phyloP scores from a whole-genome alignment of 1,140 invertebrate genomes.

The Pomacea maculata region DNA sequence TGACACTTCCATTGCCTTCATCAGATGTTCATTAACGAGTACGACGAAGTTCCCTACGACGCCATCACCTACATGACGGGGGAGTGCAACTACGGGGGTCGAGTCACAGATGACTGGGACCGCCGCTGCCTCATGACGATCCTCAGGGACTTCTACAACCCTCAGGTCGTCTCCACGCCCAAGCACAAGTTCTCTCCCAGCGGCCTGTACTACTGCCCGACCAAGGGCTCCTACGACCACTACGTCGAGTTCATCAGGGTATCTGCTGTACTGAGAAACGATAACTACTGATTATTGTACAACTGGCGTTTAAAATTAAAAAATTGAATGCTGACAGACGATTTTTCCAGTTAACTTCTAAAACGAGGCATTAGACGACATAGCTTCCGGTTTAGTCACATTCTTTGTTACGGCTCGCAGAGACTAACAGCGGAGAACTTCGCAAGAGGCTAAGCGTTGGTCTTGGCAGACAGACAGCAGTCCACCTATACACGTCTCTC shows the following conservation, averaged over 20 bases:
- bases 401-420: no score
- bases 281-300: no score
- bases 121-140: conserved; percentile 62
- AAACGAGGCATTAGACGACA: no score
- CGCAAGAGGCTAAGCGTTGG: no score
- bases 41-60: conserved; percentile 66
- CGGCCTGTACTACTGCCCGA: conserved; percentile 79
- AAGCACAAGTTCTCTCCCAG: conserved; percentile 72
- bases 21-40: conserved; percentile 66
- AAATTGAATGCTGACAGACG: no score
- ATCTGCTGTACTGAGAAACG: no score
- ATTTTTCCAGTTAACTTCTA: no score
- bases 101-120: conserved; percentile 68
- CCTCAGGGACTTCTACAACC: conserved; percentile 70
- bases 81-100: conserved; percentile 67
- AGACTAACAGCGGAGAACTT: no score
- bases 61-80: conserved; percentile 66
- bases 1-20: background rate
- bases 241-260: conserved; percentile 80
- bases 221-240: conserved; percentile 75
- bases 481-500: background rate
- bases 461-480: no score
- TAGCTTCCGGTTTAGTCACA: no score
- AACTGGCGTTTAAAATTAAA: no score
- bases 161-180: conserved; percentile 69